A percentile compares a stretch with the other conserved stretches of the same genome.
Evolutionary conservation across 2,113 vertebrate species (phyloP).

Genomic region (Chiloscyllium plagiosum): DNA sequence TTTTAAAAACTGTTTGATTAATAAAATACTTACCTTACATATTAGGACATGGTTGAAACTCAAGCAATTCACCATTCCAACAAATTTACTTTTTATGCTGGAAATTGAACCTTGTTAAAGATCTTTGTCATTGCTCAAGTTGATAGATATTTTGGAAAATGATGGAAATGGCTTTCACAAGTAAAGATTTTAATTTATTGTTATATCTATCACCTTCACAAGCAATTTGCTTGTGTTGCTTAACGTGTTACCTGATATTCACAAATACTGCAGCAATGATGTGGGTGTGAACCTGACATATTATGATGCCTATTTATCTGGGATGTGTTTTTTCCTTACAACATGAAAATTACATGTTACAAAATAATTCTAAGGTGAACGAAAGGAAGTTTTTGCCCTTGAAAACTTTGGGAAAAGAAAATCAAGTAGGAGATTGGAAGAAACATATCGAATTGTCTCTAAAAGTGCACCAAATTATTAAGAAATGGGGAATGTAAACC

Average conservation of each 20-base stretch:
- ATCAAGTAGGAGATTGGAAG: background rate
- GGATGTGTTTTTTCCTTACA: background rate
- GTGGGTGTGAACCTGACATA: background rate
- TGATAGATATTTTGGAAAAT: background rate
- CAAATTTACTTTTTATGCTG: background rate
- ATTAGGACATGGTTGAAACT: background rate
- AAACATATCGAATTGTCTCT: background rate
- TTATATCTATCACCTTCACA: background rate
- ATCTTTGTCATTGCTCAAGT: background rate
- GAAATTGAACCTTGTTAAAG: background rate
- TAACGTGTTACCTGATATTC: background rate
- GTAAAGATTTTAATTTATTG: background rate
- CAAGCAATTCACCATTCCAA: background rate
- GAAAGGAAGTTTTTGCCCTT: background rate
- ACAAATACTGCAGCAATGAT: background rate
- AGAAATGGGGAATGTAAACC: background rate
- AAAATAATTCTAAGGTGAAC: background rate
- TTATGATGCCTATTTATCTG: background rate
- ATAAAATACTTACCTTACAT: background rate
- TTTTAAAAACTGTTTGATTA: background rate
- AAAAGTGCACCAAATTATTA: background rate
- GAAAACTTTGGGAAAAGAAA: background rate
- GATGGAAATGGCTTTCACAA: slow-evolving; percentile 4
- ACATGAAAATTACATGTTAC: background rate
- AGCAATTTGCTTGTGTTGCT: background rate